phyloP scores from a whole-genome alignment of 2,888 invertebrate genomes.

The Athalia rosae region DNA sequence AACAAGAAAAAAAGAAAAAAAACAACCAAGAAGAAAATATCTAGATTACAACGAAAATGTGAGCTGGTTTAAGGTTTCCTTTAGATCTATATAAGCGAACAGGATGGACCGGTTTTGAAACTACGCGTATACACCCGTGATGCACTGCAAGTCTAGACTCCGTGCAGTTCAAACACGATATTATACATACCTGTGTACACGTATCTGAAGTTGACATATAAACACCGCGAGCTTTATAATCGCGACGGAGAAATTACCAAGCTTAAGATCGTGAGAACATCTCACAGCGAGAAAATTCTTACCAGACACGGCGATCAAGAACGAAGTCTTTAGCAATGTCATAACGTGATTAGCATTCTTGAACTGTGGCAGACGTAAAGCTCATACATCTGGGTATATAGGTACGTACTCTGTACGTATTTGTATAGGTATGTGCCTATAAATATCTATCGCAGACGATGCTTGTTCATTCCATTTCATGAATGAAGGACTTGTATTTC shows the following conservation, averaged over 20 bases:
- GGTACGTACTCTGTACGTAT: neutral
- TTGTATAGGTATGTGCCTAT: neutral
- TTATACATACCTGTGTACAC: neutral
- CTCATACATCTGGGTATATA: constrained; percentile 1
- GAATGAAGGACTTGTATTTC: constrained; percentile 24
- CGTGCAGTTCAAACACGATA: too few species aligned
- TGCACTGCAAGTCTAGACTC: too few species aligned
- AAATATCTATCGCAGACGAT: constrained; percentile 30
- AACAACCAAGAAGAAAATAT: too few species aligned
- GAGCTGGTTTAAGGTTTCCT: too few species aligned
- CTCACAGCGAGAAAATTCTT: neutral
- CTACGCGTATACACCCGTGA: too few species aligned
- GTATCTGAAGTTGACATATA: constrained; percentile 1
- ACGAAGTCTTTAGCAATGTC: neutral
- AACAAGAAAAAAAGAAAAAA: too few species aligned
- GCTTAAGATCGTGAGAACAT: constrained; percentile 19
- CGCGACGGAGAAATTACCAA: constrained; percentile 8
- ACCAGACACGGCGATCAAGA: neutral
- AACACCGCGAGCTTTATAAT: constrained; percentile 22
- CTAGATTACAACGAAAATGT: too few species aligned
- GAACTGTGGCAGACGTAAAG: neutral
- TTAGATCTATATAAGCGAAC: too few species aligned
- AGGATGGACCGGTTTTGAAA: too few species aligned
- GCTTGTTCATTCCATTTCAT: constrained; percentile 21
- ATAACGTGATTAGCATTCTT: constrained; percentile 30